Base-by-base conservation (phyloP, 2,113 vertebrate species). In the Microcebus tavaratra region DNA sequence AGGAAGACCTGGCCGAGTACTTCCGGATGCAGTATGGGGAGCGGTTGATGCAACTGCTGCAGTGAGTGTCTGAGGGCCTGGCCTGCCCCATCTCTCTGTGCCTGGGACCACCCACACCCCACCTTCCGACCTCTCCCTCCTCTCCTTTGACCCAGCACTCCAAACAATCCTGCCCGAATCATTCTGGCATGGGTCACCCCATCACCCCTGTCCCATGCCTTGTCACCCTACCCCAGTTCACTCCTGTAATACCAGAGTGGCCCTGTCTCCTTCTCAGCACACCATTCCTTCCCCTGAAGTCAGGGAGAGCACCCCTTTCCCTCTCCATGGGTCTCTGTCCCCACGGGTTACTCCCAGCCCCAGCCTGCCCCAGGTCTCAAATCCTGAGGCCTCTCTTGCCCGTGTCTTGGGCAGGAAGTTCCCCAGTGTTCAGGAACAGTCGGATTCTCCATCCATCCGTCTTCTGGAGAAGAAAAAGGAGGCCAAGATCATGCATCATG, bases 401-500 rank as follows among this genome's bases (percentile, higher is more conserved):
- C 12, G 1, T 39, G 42, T 95, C 82, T 96, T n/a, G 94, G 23
- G n/a, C 96, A 99, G 99, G 96, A 98, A 98, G 55, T 97, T 98
- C 68, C 79, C 34, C 6, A 81, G 14, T 0, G 29, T 18, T 0
- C 97, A 98, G 25, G 97, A 98, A 29, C 97, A 98, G 55, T 95
- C 50, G 0, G 90, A 82, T 0, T 98, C 98, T 18, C 97, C 97
- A 0, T 98, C 98, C 1, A 85, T 98, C 57, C 89, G 42, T 11
- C 92, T 99, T 0, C 97, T 98, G 91, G 98, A 98, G 89, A 99
- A 98, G 97, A 98, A 95, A 68, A 98, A 98, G 42, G 98, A 99
- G 53, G 91, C 61, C 15, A 68, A 39, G 7, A 2, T 72, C 91
- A 89, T 98, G 95, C 97, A 98, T 25, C 96, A 96, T 1, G 97